Evolutionary conservation across 2,888 invertebrate genomes (phyloP).

Genomic region (Cephus spinipes): DNA sequence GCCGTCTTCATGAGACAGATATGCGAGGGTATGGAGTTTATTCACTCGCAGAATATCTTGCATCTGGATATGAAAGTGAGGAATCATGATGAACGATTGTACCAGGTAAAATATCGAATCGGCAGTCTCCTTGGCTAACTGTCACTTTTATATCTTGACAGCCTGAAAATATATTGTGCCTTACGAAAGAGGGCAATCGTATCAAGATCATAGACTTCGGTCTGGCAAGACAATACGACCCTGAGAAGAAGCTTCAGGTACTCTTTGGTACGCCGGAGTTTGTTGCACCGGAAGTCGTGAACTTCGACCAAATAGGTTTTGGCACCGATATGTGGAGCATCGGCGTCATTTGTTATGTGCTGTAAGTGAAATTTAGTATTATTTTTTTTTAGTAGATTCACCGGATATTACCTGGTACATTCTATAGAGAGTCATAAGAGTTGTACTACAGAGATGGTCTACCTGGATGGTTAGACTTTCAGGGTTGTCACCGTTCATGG

Average conservation of each 20-base stretch:
- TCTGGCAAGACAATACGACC: constrained; percentile 91
- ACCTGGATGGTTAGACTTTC: constrained; percentile 76
- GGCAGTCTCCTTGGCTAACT: background rate
- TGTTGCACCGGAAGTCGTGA: constrained; percentile 98
- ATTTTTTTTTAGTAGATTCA: background rate
- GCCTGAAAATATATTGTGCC: constrained; percentile 98
- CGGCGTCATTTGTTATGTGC: constrained; percentile 96
- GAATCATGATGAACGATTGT: background rate
- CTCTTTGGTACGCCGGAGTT: constrained; percentile 99
- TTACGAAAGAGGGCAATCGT: constrained; percentile 95
- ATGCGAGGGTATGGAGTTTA: constrained; percentile 97
- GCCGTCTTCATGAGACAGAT: constrained; percentile 98
- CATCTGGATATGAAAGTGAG: constrained; percentile 97
- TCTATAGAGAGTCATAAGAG: background rate
- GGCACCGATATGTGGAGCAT: constrained; percentile 99
- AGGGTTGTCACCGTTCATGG: constrained; percentile 98
- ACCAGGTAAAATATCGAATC: background rate
- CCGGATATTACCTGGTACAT: background rate
- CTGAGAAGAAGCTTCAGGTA: constrained; percentile 91
- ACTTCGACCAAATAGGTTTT: constrained; percentile 96
- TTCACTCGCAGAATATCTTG: constrained; percentile 94
- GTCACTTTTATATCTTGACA: constrained; percentile 60
- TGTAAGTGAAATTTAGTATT: constrained; percentile 79
- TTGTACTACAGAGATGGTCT: background rate
- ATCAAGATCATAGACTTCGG: constrained; percentile 99